Conservation (phyloP, 2,113 vertebrate species). For the Boulengeromyrus knoepffleri region DNA sequence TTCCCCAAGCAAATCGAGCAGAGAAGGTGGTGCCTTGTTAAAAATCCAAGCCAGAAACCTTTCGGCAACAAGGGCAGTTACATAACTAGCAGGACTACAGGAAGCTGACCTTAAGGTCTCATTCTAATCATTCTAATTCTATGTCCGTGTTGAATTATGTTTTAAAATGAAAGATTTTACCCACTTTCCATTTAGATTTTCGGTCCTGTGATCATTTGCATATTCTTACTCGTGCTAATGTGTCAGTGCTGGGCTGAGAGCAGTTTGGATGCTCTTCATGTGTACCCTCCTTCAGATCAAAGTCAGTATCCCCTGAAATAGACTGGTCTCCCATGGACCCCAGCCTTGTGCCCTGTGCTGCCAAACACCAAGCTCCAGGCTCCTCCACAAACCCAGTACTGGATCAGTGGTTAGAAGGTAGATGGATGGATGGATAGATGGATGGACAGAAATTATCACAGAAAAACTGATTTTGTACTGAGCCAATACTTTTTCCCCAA, state of each 20-base stretch:
- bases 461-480: neutral
- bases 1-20: neutral
- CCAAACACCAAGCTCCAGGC: neutral
- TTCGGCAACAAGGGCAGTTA: neutral
- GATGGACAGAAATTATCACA: neutral
- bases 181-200: slow-evolving; percentile 10
- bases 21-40: neutral
- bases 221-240: neutral
- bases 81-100: neutral
- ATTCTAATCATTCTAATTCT: neutral
- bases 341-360: neutral
- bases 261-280: neutral
- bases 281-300: neutral
- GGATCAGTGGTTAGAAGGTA: neutral
- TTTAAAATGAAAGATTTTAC: neutral
- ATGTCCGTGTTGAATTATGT: neutral
- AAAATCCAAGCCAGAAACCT: neutral
- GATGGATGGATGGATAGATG: neutral
- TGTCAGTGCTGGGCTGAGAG: neutral
- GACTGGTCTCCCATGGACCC: neutral
- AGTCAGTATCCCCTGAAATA: neutral
- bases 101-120: neutral
- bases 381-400: neutral
- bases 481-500: neutral
- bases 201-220: neutral